Evolutionary conservation across 2,113 vertebrate genomes (phyloP).

Genomic region (Brachionichthys hirsutus): DNA sequence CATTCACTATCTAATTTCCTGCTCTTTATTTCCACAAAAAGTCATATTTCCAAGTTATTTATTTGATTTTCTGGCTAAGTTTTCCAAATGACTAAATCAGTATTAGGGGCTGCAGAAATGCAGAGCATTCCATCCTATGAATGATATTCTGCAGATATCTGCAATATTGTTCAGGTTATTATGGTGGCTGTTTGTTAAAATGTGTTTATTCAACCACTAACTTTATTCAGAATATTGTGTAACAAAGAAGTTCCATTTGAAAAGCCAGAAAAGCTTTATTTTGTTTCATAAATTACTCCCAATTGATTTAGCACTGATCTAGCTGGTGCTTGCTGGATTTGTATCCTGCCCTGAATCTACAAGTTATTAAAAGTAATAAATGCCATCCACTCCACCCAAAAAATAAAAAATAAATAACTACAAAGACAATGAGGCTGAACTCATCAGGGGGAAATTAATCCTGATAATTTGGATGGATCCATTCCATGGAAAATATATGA

Average conservation of each 20-base stretch:
- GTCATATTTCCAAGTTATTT: conserved; percentile 30
- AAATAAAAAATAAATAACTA: not conserved
- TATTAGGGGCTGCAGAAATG: conserved; percentile 10
- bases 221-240: not conserved
- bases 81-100: conserved; percentile 25
- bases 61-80: conserved; percentile 25
- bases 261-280: too few species aligned
- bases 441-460: conserved; percentile 13
- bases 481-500: conserved; percentile 34
- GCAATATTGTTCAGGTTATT: conserved; percentile 8
- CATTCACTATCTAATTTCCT: conserved; percentile 69
- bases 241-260: not conserved
- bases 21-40: conserved; percentile 54
- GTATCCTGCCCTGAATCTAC: too few species aligned
- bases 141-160: conserved; percentile 3
- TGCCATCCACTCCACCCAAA: not conserved
- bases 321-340: not conserved
- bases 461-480: conserved; percentile 39
- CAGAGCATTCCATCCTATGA: not conserved
- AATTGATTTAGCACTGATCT: not conserved
- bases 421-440: not conserved
- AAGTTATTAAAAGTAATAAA: not conserved
- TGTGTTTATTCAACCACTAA: not conserved
- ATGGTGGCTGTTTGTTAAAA: not conserved
- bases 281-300: not conserved